Evolutionary conservation across 2,797 vertebrate genomes (phyloP).

Genomic region (Botia almorhae): DNA sequence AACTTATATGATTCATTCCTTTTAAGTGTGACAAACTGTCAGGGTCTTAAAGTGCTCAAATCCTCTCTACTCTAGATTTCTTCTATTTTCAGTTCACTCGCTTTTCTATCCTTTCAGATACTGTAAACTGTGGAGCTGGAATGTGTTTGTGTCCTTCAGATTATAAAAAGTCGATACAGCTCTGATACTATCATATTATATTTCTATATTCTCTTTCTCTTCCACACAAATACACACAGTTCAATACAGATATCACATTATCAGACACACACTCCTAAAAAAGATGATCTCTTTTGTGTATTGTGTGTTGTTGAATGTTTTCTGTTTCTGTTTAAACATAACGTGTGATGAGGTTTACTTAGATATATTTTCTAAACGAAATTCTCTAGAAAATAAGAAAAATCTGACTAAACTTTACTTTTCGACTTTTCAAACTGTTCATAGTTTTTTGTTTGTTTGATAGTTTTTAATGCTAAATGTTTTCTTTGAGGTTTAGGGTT

Average conservation of each 20-base stretch:
- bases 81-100: background rate
- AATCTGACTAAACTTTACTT: too few relatives aligned
- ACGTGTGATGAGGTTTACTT: too few relatives aligned
- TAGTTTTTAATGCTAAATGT: too few relatives aligned
- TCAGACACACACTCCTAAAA: background rate
- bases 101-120: background rate
- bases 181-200: background rate
- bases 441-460: too few relatives aligned
- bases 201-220: background rate
- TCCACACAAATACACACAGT: background rate
- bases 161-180: background rate
- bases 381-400: too few relatives aligned
- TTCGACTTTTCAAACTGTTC: too few relatives aligned
- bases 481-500: background rate
- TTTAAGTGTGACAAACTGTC: too few relatives aligned
- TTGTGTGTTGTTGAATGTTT: background rate
- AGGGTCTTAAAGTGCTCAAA: background rate
- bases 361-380: too few relatives aligned
- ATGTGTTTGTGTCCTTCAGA: constrained; percentile 9
- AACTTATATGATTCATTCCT: too few relatives aligned
- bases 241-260: background rate
- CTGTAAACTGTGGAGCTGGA: background rate
- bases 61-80: background rate
- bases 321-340: too few relatives aligned
- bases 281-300: background rate